Base-by-base conservation (phyloP, 2,797 vertebrate species). In the Gambusia yucatana region DNA sequence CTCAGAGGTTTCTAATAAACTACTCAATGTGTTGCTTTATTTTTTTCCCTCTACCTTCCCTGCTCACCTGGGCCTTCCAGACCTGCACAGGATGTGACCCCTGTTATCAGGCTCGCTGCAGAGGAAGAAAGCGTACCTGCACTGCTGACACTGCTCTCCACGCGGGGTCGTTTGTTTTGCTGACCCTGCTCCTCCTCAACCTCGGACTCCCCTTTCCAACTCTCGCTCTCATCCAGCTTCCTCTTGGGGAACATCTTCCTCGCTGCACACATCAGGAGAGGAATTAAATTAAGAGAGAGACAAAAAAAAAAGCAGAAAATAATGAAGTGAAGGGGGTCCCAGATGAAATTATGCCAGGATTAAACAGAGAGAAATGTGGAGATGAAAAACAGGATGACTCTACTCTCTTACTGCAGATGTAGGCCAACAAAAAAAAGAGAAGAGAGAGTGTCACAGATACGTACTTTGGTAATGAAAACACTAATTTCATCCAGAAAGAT, bases 231-330 rank as follows among this genome's bases (percentile, higher is more conserved):
- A 0, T 95, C 88, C 13, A 97, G 90, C 85, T 96, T 97, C 84
- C 97, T 96, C 92, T 97, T 98, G 0, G 96, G 95, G 73, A 98
- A 92, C 91, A 97, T 97, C 87, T 98, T 98, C 84, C 97, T 96
- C 22, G 97, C 97, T 98, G 85, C 70, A 76, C 48, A 86, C 16
- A 28, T 43, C 76, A 74, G 76, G 52, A 89, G 44, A 20, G 55
- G 39, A 30, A 57, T 79, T 82, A 75, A 72, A 77, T 87, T 76
- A 79, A 84, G 81, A 61, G 78, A 16, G 46, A 10, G 4, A 39
- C n/a, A 13, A 4, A 25, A 55, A 30, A 30, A 30, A 14, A n/a
- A 43, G 25, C 20, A 69, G 14, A 69, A 43, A 25, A 69, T 69
- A 69, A 71, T 71, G 67, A 71, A 76, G 72, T 30, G 50, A 78